Base-by-base conservation (phyloP, 2,888 invertebrate species). In the Tenthredo amoena region DNA sequence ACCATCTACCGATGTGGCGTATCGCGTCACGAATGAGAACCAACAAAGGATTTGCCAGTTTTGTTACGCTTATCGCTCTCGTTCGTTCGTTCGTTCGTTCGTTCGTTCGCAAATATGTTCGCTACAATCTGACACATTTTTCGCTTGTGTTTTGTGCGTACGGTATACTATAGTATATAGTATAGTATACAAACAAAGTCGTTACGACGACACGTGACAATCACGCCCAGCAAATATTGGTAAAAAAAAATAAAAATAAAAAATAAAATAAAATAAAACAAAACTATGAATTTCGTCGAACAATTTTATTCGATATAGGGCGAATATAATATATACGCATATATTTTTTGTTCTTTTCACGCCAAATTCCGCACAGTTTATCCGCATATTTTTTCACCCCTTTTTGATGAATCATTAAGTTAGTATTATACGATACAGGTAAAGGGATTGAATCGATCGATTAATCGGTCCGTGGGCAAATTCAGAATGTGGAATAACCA, bases 41-140 rank as follows among this genome's bases (percentile, higher is more conserved):
- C 83, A 83, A 83, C 83, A 50, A 83, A 68, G 68, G 50, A 83
- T 83, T 83, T 83, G 47, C 31, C 43, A 12, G 37, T 71, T 71
- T 62, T 43, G 68, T 83, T 83, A 65, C 65, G 83, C 68, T 83
- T 68, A 83, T 83, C 83, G 71, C 47, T 31, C 47, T 34, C 31
- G 83, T 65, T 68, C 26, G 65, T 72, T 37, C 31, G 71, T 72
- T 3, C n/a, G 1, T 72, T 26, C 26, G 0, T 72, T 40, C 37
- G 40, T 77, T 50, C 77, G 47, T 26, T 50, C 50, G 12, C 21
- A 62, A 40, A 81, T 18, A 40, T 40, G 40, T 81, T 31, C 15
- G 62, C 26, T 62, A 83, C 31, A 68, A 34, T 68, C 34, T 34
- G 68, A 68, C 68, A 34, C 31, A 68, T 68, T 68, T 68, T 68